Conservation (phyloP, 2,113 vertebrate genomes). For the Mastomys coucha region DNA sequence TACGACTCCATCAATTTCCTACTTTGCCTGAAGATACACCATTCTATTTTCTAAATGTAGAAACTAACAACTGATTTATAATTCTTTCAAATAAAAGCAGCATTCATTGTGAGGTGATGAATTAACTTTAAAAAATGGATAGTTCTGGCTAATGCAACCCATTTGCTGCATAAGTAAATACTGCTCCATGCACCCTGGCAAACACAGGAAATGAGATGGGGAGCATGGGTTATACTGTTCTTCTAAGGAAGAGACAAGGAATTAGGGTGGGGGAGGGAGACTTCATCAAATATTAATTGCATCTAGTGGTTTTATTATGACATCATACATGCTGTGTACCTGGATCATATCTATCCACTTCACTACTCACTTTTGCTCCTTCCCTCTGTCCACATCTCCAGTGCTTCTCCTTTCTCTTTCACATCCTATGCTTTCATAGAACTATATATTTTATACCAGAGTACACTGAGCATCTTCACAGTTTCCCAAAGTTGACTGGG, state of each 20-base stretch:
- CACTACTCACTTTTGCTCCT: neutral
- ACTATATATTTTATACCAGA: neutral
- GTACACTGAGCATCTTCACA: neutral
- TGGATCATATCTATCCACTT: neutral
- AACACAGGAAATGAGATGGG: neutral
- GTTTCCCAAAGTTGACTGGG: neutral
- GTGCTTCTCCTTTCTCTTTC: neutral
- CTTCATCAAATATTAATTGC: neutral
- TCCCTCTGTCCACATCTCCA: neutral
- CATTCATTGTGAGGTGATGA: neutral
- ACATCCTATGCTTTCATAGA: neutral
- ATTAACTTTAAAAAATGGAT: slow-evolving; percentile 21
- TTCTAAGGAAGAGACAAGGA: neutral
- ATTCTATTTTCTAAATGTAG: neutral
- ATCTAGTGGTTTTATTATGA: neutral
- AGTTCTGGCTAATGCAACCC: neutral
- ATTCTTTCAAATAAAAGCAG: slow-evolving; percentile 34
- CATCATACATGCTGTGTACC: neutral
- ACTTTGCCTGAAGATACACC: neutral
- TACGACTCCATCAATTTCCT: neutral
- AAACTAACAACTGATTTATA: neutral
- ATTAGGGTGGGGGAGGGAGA: neutral
- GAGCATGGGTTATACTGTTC: neutral
- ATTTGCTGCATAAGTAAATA: neutral
- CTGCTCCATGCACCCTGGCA: neutral